These are phyloP conservation scores for Manduca sexta DNA, from an alignment of 1,140 invertebrate species.

Conservation along the genomic window DNA sequence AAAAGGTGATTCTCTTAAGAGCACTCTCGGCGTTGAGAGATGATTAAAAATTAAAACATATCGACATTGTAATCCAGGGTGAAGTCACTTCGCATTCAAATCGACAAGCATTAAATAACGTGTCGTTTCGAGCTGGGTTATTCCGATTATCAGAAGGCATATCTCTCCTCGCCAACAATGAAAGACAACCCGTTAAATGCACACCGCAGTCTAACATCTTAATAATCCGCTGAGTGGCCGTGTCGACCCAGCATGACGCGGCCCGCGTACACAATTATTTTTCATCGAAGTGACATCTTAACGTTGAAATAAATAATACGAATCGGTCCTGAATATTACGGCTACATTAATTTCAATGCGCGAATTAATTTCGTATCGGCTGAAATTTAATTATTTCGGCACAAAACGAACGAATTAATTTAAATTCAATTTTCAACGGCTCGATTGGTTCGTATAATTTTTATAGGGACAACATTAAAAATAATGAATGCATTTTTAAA, in stretches of 20 bases:
- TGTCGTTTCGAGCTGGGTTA: conserved; percentile 38
- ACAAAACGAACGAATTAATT: not conserved
- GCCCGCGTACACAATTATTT: conserved; percentile 54
- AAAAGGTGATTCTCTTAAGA: not conserved
- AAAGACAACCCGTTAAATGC: conserved; percentile 47
- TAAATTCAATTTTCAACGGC: not conserved
- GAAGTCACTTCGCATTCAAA: conserved; percentile 23
- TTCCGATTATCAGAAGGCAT: conserved; percentile 52
- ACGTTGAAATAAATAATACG: conserved; percentile 36
- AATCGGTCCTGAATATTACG: conserved; percentile 28
- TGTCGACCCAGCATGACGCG: conserved; percentile 62
- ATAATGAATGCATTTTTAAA: not conserved
- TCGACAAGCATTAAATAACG: conserved; percentile 66
- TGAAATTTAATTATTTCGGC: not conserved
- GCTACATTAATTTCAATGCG: conserved; percentile 27
- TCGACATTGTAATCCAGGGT: not conserved
- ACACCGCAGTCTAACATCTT: conserved; percentile 52
- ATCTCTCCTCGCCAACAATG: conserved; percentile 51
- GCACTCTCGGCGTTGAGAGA: not conserved
- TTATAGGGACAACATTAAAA: not conserved
- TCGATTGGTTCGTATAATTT: not conserved
- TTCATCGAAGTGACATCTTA: conserved; percentile 50
- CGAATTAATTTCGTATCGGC: conserved; percentile 10
- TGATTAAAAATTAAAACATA: conserved; percentile 1
- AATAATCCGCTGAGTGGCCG: conserved; percentile 49